Conservation (phyloP, 2,797 vertebrate species). For the Tokudaia muenninki region DNA sequence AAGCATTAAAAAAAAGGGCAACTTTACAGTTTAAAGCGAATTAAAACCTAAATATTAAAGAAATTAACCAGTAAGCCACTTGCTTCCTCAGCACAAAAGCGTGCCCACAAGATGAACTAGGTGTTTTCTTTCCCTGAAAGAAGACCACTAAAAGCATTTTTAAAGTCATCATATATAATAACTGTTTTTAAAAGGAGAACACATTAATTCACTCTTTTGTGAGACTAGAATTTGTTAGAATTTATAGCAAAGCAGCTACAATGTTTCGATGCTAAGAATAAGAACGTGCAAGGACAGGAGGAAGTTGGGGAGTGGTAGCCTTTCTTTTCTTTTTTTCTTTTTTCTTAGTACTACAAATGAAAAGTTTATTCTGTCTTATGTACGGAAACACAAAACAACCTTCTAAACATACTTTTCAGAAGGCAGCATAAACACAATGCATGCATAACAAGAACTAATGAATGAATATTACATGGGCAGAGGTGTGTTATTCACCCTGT, state of each 20-base stretch:
- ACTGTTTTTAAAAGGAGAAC: slow-evolving; percentile 46
- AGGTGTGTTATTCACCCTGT: neutral
- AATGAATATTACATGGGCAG: neutral
- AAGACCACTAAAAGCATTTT: slow-evolving; percentile 45
- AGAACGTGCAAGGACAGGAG: slow-evolving; percentile 21
- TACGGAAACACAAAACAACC: neutral
- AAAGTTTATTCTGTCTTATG: neutral
- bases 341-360: neutral
- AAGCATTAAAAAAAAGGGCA: neutral
- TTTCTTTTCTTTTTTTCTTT: too few species aligned
- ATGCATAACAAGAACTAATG: neutral
- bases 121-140: slow-evolving; percentile 13
- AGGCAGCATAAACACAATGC: neutral
- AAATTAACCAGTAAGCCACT: slow-evolving; percentile 42
- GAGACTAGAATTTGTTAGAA: slow-evolving; percentile 28
- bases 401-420: neutral
- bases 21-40: neutral
- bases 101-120: neutral
- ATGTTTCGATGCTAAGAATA: neutral
- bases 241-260: neutral
- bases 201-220: slow-evolving; percentile 58
- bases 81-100: slow-evolving; percentile 31
- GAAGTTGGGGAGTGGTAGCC: neutral
- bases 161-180: slow-evolving; percentile 12
- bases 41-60: slow-evolving; percentile 67